A percentile compares a stretch with the other conserved stretches of the same genome.
Conservation (phyloP, 2,797 vertebrate genomes). For the Hozukius guyotensis region DNA sequence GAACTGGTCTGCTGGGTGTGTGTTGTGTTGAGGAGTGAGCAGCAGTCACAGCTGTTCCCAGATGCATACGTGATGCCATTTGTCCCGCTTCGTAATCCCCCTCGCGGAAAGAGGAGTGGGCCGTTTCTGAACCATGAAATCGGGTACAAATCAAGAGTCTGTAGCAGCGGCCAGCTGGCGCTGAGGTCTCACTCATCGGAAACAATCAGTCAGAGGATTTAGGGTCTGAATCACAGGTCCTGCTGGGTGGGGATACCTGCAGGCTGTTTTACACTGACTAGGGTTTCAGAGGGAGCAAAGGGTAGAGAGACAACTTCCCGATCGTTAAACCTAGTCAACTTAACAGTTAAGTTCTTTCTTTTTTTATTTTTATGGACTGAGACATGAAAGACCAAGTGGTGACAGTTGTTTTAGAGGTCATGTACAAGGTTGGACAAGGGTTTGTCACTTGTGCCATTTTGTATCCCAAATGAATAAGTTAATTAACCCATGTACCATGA, state of each 20-base stretch:
- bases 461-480: not conserved
- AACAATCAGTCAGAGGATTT: constrained; percentile 79
- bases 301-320: constrained; percentile 15
- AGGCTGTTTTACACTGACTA: constrained; percentile 43
- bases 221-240: constrained; percentile 60
- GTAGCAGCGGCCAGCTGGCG: constrained; percentile 73
- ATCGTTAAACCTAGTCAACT: constrained; percentile 20
- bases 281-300: constrained; percentile 48
- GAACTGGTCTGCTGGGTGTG: constrained; percentile 30
- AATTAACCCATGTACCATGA: not conserved
- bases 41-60: constrained; percentile 83
- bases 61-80: constrained; percentile 82
- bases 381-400: constrained; percentile 26
- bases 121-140: constrained; percentile 79
- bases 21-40: constrained; percentile 55
- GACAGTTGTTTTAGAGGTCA: constrained; percentile 33
- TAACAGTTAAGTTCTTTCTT: constrained; percentile 17
- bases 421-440: not conserved
- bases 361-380: constrained; percentile 39
- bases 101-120: constrained; percentile 69
- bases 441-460: constrained; percentile 21
- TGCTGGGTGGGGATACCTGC: constrained; percentile 58
- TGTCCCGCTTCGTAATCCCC: constrained; percentile 79
- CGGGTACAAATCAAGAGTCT: constrained; percentile 75
- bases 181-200: constrained; percentile 78